Evolutionary conservation across 2,113 vertebrate genomes (phyloP), one percentile per base, ranked within the genome.

Genomic region (Sitta europaea): DNA sequence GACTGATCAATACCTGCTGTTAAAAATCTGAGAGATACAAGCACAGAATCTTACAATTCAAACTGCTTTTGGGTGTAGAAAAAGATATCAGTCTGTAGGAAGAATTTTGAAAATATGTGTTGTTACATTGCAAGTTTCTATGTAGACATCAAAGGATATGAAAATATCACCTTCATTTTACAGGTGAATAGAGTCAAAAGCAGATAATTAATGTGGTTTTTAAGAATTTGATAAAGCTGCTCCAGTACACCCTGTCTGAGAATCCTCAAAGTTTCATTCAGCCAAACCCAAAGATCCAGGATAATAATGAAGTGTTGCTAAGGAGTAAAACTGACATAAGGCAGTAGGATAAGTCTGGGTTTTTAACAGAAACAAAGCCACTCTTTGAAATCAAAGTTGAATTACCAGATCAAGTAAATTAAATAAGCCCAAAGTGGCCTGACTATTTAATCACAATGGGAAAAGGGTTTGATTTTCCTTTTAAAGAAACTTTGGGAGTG

Each of bases 371-470:
- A 55, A n/a, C 10, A 90, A 92, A 86, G 24, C 2, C 9, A 20
- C 4, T 40, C 9, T 21, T 82, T 24, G 63, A 77, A 88, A 67
- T 47, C 3, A 45, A 54, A 28, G 22, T 4, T 75, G 53, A 92
- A 75, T 68, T 57, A 65, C 12, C 45, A 20, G 15, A 51, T 20
- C 4, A 61, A 31, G 24, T 36, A 61, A 55, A 72, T 11, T 2
- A 78, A 85, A 58, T 19, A 7, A 67, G 3, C 6, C 15, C 5
- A 9, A 85, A 77, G 20, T 24, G 48, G 6, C 17, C 21, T 7
- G 21, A 21, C 2, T 17, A 25, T 58, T n/a, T 74, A 53, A 82
- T 51, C 18, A 35, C 3, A 59, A 28, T 0, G 0, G 25, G 11
- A 82, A 59, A 62, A 43, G 5, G 3, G 42, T 23, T 24, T 68